A percentile compares a stretch with the other conserved stretches of the same genome.
phyloP scores from a whole-genome alignment of 2,113 vertebrate species.

The Tetrao urogallus region DNA sequence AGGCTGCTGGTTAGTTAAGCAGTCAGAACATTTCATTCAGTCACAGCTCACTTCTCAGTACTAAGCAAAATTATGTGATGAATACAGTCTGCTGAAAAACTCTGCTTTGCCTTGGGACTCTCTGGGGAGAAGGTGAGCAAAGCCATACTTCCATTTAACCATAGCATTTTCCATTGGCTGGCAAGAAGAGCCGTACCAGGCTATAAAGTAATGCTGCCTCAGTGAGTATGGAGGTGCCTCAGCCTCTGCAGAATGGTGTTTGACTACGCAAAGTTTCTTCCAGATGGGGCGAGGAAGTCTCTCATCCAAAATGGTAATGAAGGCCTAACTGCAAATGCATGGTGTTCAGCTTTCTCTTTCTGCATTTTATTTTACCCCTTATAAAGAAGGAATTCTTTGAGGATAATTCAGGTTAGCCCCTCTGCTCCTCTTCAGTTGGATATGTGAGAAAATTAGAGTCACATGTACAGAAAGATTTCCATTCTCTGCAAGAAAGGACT shows the following conservation, averaged over 20 bases:
- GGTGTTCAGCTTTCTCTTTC: not conserved
- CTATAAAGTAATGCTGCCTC: not conserved
- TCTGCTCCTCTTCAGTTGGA: slow-evolving; percentile 5
- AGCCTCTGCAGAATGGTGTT: not conserved
- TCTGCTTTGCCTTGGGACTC: not conserved
- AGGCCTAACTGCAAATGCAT: not conserved
- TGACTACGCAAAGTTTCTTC: not conserved
- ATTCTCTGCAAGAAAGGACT: not conserved
- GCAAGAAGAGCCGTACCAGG: not conserved
- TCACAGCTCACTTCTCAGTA: not conserved
- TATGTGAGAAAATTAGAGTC: slow-evolving; percentile 31
- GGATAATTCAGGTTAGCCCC: not conserved
- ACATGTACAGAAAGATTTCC: not conserved
- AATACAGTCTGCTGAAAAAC: not conserved
- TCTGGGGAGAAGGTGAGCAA: not conserved
- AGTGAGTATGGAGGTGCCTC: not conserved
- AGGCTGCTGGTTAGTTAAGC: not conserved
- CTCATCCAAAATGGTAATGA: not conserved
- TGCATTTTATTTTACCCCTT: not conserved
- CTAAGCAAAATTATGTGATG: not conserved
- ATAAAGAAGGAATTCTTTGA: not conserved
- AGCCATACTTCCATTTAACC: not conserved
- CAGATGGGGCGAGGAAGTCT: not conserved
- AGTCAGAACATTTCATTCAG: not conserved
- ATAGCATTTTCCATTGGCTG: not conserved